Evolutionary conservation across 2,888 invertebrate genomes (phyloP).

Genomic region (Cerastoderma edule): DNA sequence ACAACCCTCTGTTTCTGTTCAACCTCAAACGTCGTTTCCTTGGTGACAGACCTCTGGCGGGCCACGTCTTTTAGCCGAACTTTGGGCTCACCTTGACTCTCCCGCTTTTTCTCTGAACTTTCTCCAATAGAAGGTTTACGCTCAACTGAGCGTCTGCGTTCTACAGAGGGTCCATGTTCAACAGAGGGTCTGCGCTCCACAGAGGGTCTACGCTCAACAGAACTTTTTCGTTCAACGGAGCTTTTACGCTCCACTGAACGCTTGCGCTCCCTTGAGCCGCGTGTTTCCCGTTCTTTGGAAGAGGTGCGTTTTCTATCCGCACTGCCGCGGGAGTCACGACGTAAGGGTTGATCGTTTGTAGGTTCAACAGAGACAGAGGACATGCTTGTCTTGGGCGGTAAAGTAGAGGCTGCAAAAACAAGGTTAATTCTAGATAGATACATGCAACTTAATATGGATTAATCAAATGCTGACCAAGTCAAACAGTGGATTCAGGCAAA

Average conservation of each 20-base stretch:
- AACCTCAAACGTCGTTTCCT: constrained; percentile 36
- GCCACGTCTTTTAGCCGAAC: constrained; percentile 46
- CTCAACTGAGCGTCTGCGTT: background rate
- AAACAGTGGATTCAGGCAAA: too few relatives aligned
- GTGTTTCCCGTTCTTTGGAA: constrained; percentile 14
- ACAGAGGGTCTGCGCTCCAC: background rate
- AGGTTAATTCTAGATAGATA: constrained; percentile 48
- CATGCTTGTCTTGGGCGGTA: constrained; percentile 46
- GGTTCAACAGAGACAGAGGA: constrained; percentile 56
- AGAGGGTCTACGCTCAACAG: too few relatives aligned
- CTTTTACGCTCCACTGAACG: constrained; percentile 3
- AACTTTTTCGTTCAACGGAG: background rate
- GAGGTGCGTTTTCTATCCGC: constrained; percentile 13
- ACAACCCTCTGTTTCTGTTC: constrained; percentile 51
- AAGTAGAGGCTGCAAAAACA: constrained; percentile 51
- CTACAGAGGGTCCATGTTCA: too few relatives aligned
- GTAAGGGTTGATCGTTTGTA: background rate
- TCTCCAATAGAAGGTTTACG: constrained; percentile 3
- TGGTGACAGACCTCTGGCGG: constrained; percentile 35
- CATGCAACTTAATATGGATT: too few relatives aligned
- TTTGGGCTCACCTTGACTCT: background rate
- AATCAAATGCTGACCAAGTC: too few relatives aligned
- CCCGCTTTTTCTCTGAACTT: constrained; percentile 15
- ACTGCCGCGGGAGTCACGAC: constrained; percentile 5
- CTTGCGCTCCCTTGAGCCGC: constrained; percentile 21